Evolutionary conservation across 2,888 invertebrate species (phyloP).

Genomic region (Charanyca ferruginea): DNA sequence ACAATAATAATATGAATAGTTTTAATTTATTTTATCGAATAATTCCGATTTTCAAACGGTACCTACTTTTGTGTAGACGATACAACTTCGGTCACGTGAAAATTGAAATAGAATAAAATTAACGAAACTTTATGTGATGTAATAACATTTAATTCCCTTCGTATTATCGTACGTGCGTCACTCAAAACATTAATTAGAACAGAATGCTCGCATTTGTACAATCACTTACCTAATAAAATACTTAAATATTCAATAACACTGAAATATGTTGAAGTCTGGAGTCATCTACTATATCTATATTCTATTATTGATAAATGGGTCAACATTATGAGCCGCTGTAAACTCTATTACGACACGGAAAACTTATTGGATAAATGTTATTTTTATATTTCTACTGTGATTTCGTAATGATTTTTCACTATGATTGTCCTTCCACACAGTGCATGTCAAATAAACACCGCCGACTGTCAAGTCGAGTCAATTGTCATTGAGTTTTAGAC

Average conservation of each 20-base stretch:
- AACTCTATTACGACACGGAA: conserved; percentile 66
- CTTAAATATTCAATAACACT: conserved; percentile 38
- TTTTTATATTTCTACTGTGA: conserved; percentile 51
- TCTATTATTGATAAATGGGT: conserved; percentile 59
- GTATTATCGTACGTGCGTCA: conserved; percentile 43
- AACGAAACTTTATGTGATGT: conserved; percentile 35
- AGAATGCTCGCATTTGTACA: neutral
- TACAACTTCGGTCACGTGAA: conserved; percentile 19
- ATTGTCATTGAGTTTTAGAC: neutral
- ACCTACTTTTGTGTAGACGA: neutral
- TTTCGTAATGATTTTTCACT: conserved; percentile 79
- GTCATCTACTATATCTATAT: conserved; percentile 69
- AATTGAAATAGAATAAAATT: conserved; percentile 4
- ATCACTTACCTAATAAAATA: conserved; percentile 61
- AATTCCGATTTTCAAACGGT: neutral
- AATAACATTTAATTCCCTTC: conserved; percentile 30
- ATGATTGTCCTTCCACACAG: neutral
- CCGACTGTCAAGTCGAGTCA: no score
- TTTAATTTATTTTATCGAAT: conserved; percentile 34
- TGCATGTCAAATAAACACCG: conserved; percentile 39
- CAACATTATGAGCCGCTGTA: conserved; percentile 62
- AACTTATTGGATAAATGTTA: conserved; percentile 68
- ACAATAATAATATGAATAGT: neutral
- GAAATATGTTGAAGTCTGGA: conserved; percentile 58
- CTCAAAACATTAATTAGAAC: conserved; percentile 19